Conservation (phyloP, 2,888 invertebrate species). For the Blastobasis lacticolella region DNA sequence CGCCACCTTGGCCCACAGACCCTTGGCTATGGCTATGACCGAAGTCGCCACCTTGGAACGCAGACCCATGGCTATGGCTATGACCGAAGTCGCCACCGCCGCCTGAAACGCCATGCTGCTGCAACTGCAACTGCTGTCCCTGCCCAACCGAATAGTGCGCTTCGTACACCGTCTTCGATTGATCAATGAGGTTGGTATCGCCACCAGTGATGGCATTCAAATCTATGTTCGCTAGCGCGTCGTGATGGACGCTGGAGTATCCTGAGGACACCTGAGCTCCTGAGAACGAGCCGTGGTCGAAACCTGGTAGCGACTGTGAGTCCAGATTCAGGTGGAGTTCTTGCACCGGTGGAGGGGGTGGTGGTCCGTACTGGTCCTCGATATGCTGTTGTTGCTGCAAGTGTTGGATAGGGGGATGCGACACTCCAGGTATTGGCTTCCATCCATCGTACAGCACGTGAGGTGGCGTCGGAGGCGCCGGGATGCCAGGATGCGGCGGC, state of each 20-base stretch:
- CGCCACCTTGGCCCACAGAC: constrained; percentile 14
- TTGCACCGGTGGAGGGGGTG: constrained; percentile 34
- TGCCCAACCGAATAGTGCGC: constrained; percentile 55
- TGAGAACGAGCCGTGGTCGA: constrained; percentile 30
- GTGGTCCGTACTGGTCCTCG: constrained; percentile 49
- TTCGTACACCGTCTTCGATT: constrained; percentile 66
- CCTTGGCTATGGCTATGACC: no score
- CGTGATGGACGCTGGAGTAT: constrained; percentile 61
- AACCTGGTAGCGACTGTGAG: constrained; percentile 29
- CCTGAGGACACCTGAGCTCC: constrained; percentile 51
- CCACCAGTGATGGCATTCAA: constrained; percentile 59
- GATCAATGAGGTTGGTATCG: constrained; percentile 63
- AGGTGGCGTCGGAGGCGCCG: constrained; percentile 83
- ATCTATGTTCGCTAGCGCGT: constrained; percentile 57
- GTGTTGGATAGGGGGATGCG: constrained; percentile 51
- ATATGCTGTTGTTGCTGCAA: constrained; percentile 26
- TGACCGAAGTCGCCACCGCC: no score
- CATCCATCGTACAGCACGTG: constrained; percentile 88
- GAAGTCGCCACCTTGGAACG: no score
- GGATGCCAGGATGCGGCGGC: constrained; percentile 79
- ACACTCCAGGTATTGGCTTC: constrained; percentile 85
- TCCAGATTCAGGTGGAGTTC: constrained; percentile 43
- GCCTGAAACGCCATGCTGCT: no score
- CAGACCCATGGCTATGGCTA: no score
- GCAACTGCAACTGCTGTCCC: no score